Conservation (phyloP, 2,113 vertebrate genomes). For the Hypomesus transpacificus region DNA sequence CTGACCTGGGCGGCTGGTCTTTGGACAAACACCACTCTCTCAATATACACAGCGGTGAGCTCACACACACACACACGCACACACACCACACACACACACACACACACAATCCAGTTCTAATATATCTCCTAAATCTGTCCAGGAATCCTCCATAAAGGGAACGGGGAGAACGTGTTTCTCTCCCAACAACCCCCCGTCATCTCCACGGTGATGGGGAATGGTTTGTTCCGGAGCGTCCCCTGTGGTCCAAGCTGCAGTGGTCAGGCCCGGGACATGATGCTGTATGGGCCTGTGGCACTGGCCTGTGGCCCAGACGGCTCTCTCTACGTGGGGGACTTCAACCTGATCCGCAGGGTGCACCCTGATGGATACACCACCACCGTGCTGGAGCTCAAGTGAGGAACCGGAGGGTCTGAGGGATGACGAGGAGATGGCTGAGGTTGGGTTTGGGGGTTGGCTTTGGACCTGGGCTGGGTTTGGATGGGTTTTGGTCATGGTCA, state of each 20-base stretch:
- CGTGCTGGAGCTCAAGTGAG: constrained; percentile 93
- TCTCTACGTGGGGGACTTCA: constrained; percentile 94
- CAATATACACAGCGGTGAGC: constrained; percentile 59
- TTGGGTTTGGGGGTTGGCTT: neutral
- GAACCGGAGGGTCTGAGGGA: neutral
- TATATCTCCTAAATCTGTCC: constrained; percentile 17
- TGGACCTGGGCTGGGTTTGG: constrained; percentile 1
- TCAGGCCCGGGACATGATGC: constrained; percentile 83
- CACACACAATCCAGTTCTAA: neutral
- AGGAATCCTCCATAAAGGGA: constrained; percentile 98
- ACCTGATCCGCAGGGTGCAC: constrained; percentile 89
- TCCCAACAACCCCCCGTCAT: constrained; percentile 95
- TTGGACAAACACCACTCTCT: constrained; percentile 95
- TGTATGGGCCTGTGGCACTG: constrained; percentile 92
- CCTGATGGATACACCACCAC: constrained; percentile 86
- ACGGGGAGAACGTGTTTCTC: constrained; percentile 95
- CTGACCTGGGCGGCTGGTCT: constrained; percentile 94
- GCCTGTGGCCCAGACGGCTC: constrained; percentile 91
- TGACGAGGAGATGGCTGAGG: neutral
- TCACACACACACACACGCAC: constrained; percentile 2
- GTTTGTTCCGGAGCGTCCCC: constrained; percentile 82
- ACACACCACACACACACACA: neutral
- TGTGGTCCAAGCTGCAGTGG: constrained; percentile 84
- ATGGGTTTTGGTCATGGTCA: neutral
- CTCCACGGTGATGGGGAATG: constrained; percentile 91